Conservation (phyloP, 2,113 vertebrate species). For the Engystomops pustulosus region DNA sequence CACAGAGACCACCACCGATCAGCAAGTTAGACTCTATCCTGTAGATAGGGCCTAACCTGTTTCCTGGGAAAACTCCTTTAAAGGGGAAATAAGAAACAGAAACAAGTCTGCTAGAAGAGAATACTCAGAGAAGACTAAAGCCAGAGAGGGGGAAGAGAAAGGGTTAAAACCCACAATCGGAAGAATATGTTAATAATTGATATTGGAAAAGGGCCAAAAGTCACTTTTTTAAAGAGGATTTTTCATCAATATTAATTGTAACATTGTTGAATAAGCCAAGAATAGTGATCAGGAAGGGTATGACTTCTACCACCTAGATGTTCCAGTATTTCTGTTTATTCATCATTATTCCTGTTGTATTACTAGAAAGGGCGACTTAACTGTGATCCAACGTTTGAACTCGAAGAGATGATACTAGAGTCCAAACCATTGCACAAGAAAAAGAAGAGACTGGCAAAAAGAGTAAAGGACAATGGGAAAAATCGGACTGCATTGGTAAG, state of each 20-base stretch:
- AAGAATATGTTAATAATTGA: too few species aligned
- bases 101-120: too few species aligned
- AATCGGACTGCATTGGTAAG: slow-evolving; percentile 83
- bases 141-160: too few species aligned
- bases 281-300: neutral
- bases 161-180: too few species aligned
- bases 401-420: slow-evolving; percentile 99
- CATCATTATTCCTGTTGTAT: neutral
- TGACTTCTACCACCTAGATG: neutral
- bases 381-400: slow-evolving; percentile 94
- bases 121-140: too few species aligned
- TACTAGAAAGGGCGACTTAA: slow-evolving; percentile 89
- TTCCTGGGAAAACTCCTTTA: too few species aligned
- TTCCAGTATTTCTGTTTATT: neutral
- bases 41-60: too few species aligned
- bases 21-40: too few species aligned
- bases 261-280: neutral
- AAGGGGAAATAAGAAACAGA: too few species aligned
- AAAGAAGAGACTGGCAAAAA: slow-evolving; percentile 92
- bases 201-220: too few species aligned
- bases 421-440: slow-evolving; percentile 98
- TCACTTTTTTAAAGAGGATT: neutral
- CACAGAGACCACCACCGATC: too few species aligned
- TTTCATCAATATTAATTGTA: neutral
- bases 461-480: slow-evolving; percentile 80